Percentiles rank a stretch among this genome's conserved stretches.
These are phyloP conservation scores for Glyphotaelius pellucidus DNA, from an alignment of 2,888 invertebrate genomes.

Conservation along the genomic window DNA sequence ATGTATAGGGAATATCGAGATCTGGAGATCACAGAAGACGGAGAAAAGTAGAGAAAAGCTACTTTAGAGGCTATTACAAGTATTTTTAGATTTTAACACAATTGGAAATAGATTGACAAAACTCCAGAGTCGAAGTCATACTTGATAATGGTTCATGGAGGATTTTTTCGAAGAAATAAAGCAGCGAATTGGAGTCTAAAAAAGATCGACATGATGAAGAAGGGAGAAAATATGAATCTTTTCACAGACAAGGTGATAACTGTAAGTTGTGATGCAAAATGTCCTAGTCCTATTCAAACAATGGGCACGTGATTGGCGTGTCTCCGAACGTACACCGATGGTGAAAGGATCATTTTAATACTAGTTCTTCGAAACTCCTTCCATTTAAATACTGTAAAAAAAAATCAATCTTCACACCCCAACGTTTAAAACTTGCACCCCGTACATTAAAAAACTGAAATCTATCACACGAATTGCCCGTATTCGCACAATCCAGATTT, in stretches of 20 bases:
- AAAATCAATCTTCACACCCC: background rate
- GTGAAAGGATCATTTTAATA: background rate
- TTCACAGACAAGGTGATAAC: too few species aligned
- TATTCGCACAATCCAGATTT: background rate
- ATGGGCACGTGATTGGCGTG: too few species aligned
- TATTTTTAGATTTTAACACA: background rate
- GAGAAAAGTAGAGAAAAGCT: background rate
- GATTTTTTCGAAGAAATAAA: background rate
- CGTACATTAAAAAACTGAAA: background rate
- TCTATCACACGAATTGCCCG: background rate
- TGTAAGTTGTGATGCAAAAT: too few species aligned
- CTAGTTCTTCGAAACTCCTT: background rate
- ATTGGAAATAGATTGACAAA: background rate
- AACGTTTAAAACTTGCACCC: background rate
- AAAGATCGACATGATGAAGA: background rate
- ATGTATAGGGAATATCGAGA: slow-evolving; percentile 22
- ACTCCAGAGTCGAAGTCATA: background rate
- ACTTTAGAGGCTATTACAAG: background rate
- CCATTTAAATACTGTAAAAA: background rate
- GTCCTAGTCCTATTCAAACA: too few species aligned
- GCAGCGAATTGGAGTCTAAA: too few species aligned
- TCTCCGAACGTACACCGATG: background rate
- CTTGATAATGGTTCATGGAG: background rate
- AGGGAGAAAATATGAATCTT: background rate
- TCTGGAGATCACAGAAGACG: background rate